These are phyloP conservation scores for Coelopa pilipes DNA, from an alignment of 2,888 invertebrate species.

Conservation along the genomic window DNA sequence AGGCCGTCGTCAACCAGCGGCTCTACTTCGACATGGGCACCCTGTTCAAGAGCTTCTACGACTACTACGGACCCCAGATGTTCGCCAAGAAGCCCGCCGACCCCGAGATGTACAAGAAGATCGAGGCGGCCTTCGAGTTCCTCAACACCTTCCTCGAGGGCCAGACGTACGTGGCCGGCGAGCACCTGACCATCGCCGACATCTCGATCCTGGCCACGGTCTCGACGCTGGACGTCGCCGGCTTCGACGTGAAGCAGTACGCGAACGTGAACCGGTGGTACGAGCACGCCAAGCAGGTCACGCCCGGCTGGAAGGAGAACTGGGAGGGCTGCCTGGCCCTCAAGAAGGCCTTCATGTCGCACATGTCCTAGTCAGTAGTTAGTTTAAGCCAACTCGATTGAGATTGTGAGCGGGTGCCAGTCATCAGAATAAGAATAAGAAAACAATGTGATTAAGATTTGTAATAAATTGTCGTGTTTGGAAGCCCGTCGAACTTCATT, in stretches of 20 bases:
- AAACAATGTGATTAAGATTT: too few relatives aligned
- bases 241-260: conserved; percentile 75
- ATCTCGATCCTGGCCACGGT: conserved; percentile 75
- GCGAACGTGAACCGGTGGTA: conserved; percentile 75
- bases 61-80: conserved; percentile 74
- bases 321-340: conserved; percentile 42
- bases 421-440: too few relatives aligned
- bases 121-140: conserved; percentile 74
- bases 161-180: conserved; percentile 76
- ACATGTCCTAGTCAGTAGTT: too few relatives aligned
- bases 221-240: conserved; percentile 75
- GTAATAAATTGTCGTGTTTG: too few relatives aligned
- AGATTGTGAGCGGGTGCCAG: too few relatives aligned
- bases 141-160: conserved; percentile 77
- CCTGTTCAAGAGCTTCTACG: conserved; percentile 74
- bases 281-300: conserved; percentile 73
- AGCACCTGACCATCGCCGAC: conserved; percentile 81
- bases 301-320: conserved; percentile 69
- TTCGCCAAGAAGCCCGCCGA: conserved; percentile 72
- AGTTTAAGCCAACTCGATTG: too few relatives aligned
- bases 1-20: conserved; percentile 79
- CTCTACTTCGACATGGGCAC: conserved; percentile 82
- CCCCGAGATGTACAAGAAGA: conserved; percentile 73
- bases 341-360: conserved; percentile 27
- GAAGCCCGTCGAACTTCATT: too few relatives aligned